Evolutionary conservation across 92 coral and sea anemone genomes (phyloP).

Genomic region (Actinernus sp.): DNA sequence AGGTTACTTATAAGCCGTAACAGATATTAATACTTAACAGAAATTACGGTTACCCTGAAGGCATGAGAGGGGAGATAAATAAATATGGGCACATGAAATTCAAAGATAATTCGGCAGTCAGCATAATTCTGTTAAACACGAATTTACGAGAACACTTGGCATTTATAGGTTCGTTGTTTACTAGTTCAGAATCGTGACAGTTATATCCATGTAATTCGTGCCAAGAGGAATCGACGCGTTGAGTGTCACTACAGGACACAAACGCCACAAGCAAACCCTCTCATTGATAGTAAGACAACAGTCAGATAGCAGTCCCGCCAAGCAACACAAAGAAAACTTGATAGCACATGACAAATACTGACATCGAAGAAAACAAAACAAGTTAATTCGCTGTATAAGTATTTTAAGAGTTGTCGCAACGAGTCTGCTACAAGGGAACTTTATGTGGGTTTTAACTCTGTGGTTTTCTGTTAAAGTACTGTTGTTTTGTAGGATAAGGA

Average conservation of each 20-base stretch:
- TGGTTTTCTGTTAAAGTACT: too few species aligned
- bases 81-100: too few species aligned
- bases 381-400: too few species aligned
- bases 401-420: too few species aligned
- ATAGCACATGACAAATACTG: conserved; percentile 24
- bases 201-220: conserved; percentile 40
- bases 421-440: too few species aligned
- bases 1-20: too few species aligned
- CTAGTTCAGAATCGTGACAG: conserved; percentile 48
- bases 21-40: too few species aligned
- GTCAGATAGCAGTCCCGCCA: conserved; percentile 27
- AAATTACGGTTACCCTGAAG: too few species aligned
- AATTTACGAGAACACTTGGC: conserved; percentile 28
- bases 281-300: conserved; percentile 32
- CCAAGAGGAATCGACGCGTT: conserved; percentile 38
- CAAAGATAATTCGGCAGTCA: too few species aligned
- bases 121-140: too few species aligned
- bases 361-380: conserved; percentile 2
- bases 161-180: conserved; percentile 42
- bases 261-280: conserved; percentile 46
- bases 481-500: neutral
- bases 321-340: conserved; percentile 25
- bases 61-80: too few species aligned
- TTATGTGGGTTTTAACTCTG: too few species aligned
- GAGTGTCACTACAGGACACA: conserved; percentile 35